A percentile compares a stretch with the other conserved stretches of the same genome.
Conservation (phyloP, 2,888 invertebrate genomes). For the Muschampia plurimacula region DNA sequence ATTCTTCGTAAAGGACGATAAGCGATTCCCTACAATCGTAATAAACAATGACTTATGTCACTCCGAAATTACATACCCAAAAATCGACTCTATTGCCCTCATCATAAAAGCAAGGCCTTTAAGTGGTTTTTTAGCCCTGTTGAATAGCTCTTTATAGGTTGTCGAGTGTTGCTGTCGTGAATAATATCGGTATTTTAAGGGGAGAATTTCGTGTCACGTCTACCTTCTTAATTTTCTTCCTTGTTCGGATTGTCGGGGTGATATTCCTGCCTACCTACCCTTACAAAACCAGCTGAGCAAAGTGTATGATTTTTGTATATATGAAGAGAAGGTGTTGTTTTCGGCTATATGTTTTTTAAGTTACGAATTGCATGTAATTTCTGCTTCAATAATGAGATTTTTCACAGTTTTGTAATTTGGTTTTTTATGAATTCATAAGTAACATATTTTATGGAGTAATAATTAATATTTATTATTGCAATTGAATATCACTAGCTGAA, state of each 20-base stretch:
- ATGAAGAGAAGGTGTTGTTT: not conserved
- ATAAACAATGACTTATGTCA: slow-evolving; percentile 19
- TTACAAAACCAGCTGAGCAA: slow-evolving; percentile 8
- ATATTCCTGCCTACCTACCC: slow-evolving; percentile 5
- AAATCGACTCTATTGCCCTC: slow-evolving; percentile 28
- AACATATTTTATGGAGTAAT: too few relatives aligned
- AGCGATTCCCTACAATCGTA: slow-evolving; percentile 1
- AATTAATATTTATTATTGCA: too few relatives aligned
- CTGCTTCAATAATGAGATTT: too few relatives aligned
- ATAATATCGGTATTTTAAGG: slow-evolving; percentile 37
- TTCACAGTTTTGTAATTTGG: too few relatives aligned
- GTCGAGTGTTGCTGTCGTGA: slow-evolving; percentile 38
- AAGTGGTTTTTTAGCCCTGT: slow-evolving; percentile 23
- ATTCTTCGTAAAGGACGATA: slow-evolving; percentile 51
- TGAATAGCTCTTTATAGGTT: slow-evolving; percentile 36
- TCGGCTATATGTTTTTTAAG: not conserved
- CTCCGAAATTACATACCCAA: not conserved
- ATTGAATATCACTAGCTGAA: too few relatives aligned
- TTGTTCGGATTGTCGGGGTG: slow-evolving; percentile 23
- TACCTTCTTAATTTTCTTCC: slow-evolving; percentile 32
- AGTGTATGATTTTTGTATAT: not conserved
- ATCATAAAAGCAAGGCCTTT: slow-evolving; percentile 15
- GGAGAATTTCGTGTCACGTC: slow-evolving; percentile 38
- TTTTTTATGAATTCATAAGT: too few relatives aligned
- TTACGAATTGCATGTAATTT: not conserved